Evolutionary conservation across 2,888 invertebrate species (phyloP).

Genomic region (Heteropelma amictum): DNA sequence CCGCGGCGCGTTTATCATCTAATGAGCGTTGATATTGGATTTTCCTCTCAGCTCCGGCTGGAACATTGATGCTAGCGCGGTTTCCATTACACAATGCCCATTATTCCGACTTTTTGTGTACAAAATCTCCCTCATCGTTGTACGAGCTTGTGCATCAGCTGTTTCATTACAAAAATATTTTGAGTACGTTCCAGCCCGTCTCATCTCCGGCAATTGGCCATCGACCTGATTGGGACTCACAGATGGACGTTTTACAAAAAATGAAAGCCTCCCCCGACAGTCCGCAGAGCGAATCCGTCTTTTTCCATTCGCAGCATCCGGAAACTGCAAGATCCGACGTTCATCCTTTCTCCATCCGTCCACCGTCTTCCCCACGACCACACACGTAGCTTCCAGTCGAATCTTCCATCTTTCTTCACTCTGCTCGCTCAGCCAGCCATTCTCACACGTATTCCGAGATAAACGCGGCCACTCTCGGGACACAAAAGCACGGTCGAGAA

Average conservation of each 20-base stretch:
- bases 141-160: conserved; percentile 19
- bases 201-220: too few relatives aligned
- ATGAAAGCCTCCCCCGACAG: too few relatives aligned
- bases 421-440: not conserved
- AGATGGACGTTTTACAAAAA: too few relatives aligned
- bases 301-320: too few relatives aligned
- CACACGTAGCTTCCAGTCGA: conserved; percentile 67
- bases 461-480: conserved; percentile 70
- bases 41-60: conserved; percentile 21
- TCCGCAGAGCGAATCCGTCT: too few relatives aligned
- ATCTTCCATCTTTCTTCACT: conserved; percentile 11
- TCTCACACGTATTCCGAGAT: conserved; percentile 58
- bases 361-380: too few relatives aligned
- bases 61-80: conserved; percentile 35
- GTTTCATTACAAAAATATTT: too few relatives aligned
- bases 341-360: conserved; percentile 64
- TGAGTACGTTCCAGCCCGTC: too few relatives aligned
- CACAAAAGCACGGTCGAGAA: conserved; percentile 70
- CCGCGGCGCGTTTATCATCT: too few relatives aligned
- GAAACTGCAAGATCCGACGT: too few relatives aligned
- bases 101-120: conserved; percentile 30
- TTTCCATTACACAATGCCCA: conserved; percentile 39
- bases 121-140: not conserved
- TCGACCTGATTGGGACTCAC: too few relatives aligned
- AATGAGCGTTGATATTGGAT: conserved; percentile 3